Evolutionary conservation across 2,797 vertebrate genomes (phyloP), one percentile per base, ranked within the genome.

Genomic region (Delichon dasypus): DNA sequence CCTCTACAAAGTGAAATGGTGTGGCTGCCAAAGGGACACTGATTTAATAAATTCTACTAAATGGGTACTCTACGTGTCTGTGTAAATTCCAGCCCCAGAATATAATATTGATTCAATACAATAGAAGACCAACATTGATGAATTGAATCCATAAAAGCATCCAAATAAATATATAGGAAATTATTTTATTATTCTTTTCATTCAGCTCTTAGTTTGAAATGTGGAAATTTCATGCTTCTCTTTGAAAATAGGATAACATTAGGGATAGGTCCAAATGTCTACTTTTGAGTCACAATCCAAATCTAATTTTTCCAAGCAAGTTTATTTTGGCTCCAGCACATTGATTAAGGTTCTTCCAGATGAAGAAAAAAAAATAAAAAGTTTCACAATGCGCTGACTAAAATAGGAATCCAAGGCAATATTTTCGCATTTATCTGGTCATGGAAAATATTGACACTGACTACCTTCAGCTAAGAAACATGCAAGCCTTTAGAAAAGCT

Each of bases 161-260:
- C 55, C 47, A 88, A 90, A 93, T 64, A 91, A 86, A 85, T 90
- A 90, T 53, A 88, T 86, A 91, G 67, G 53, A 86, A 91, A 92
- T 62, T 1, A 93, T 87, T 94, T 92, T 83, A 89, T 87, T 10
- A 84, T 94, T 85, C 22, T 81, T 93, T 93, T 95, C 10, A 73
- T 92, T 91, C 57, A 44, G 14, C n/a, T 86, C 27, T 57, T 26
- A 51, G 55, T 94, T 87, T 67, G 57, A 91, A 92, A 83, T 26
- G 42, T 68, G 51, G 66, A 88, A 54, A 57, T 79, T 84, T 66
- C 42, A 47, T 54, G 64, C 30, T 78, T 82, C 64, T 84, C 78
- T 79, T 91, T 76, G 45, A 86, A 95, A 86, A 72, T 12, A 50
- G 7, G 47, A 54, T 45, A 79, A 44, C 47, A 85, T 22, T 30